A percentile compares a stretch with the other conserved stretches of the same genome.
Evolutionary conservation across 2,888 invertebrate genomes (phyloP).

Genomic region (Autographa pulchrina): DNA sequence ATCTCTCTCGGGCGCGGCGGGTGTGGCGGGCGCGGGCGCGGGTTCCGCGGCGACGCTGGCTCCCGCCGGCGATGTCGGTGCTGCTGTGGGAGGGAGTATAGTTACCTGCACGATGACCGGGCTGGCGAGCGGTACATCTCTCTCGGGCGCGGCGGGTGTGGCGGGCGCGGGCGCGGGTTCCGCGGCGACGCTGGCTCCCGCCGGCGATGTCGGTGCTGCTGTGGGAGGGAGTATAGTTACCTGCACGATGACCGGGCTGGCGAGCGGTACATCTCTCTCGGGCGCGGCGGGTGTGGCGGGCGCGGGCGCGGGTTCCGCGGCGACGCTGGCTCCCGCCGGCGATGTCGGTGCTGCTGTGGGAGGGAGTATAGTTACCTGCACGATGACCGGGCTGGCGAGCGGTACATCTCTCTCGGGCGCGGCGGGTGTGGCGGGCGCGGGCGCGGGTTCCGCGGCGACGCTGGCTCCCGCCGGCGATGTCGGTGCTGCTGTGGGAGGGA

Average conservation of each 20-base stretch:
- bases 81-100: constrained; percentile 23
- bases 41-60: background rate
- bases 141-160: constrained; percentile 14
- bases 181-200: constrained; percentile 16
- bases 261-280: constrained; percentile 20
- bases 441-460: background rate
- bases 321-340: constrained; percentile 21
- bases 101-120: constrained; percentile 29
- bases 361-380: constrained; percentile 20
- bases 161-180: background rate
- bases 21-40: constrained; percentile 1
- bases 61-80: constrained; percentile 39
- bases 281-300: constrained; percentile 8
- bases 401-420: constrained; percentile 22
- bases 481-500: constrained; percentile 45
- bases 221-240: constrained; percentile 18
- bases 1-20: constrained; percentile 14
- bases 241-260: constrained; percentile 29
- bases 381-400: constrained; percentile 19
- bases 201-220: constrained; percentile 38
- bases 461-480: constrained; percentile 30
- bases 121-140: constrained; percentile 20
- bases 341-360: constrained; percentile 43
- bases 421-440: constrained; percentile 5
- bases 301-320: background rate